Conservation (phyloP, 2,888 invertebrate species). For the Fragum sueziense region DNA sequence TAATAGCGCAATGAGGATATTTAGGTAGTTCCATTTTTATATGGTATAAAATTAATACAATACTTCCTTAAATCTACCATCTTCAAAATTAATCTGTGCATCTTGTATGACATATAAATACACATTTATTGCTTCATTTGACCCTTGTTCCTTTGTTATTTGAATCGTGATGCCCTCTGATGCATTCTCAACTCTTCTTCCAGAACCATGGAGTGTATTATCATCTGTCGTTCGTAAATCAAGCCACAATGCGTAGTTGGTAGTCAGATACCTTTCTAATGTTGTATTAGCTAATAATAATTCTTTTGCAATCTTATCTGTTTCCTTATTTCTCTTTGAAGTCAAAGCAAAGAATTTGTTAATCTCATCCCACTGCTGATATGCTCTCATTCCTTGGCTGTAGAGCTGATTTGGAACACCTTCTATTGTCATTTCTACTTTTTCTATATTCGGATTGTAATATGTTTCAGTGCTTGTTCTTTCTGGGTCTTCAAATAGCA, state of each 20-base stretch:
- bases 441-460: constrained; percentile 54
- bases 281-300: neutral
- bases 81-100: constrained; percentile 54
- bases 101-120: constrained; percentile 56
- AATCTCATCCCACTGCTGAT: constrained; percentile 60
- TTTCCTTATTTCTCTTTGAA: constrained; percentile 34
- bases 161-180: constrained; percentile 49
- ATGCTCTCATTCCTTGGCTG: constrained; percentile 52
- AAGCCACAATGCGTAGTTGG: constrained; percentile 47
- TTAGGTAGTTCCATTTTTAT: constrained; percentile 36
- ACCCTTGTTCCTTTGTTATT: constrained; percentile 41
- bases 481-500: constrained; percentile 51
- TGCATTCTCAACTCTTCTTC: constrained; percentile 49
- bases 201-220: constrained; percentile 46
- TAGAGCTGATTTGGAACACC: constrained; percentile 58
- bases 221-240: constrained; percentile 45
- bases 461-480: constrained; percentile 33
- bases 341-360: constrained; percentile 38
- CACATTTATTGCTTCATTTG: constrained; percentile 38
- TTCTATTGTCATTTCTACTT: constrained; percentile 54
- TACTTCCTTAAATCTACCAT: constrained; percentile 41
- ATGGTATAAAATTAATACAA: constrained; percentile 28
- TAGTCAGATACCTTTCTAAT: constrained; percentile 27
- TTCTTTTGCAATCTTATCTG: constrained; percentile 34
- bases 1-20: constrained; percentile 41